Base-by-base conservation (phyloP, 2,797 vertebrate genomes). In the Alosa sapidissima region DNA sequence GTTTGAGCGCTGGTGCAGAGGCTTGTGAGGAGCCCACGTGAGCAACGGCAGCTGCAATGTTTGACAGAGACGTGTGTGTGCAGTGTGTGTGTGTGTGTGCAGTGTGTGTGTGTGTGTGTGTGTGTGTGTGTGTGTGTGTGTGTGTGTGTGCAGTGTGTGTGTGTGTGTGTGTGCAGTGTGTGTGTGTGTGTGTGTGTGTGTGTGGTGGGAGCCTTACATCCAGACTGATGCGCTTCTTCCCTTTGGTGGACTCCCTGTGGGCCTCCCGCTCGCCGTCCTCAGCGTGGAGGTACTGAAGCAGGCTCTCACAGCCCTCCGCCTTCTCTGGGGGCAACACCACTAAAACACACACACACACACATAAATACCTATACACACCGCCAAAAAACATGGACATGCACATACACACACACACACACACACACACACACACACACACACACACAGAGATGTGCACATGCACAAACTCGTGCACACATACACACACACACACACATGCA, bases 251-350 rank as follows among this genome's bases (percentile, higher is more conserved):
- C 0, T 96, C 95, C 90, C 92, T 92, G 5, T 90, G 87, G 1
- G 87, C 58, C 49, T 93, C 94, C 28, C 89, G 88, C 86, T 95
- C 94, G 16, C 92, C 93, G 0, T 95, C 94, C 78, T 95, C 95
- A 3, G 91, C 19, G 83, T 93, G 92, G 36, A 93, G 87, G 87
- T 92, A 93, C 88, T 92, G 94, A 85, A 93, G 85, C 84, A 94
- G 94, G 86, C 91, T 92, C 81, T 95, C 94, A 88, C 96, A 94
- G 85, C 95, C 94, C 87, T 95, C 95, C 0, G 90, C 92, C 85
- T 95, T 96, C 91, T 96, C 95, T 47, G 94, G 94, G 82, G 96
- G 95, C 55, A 96, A 91, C 82, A 93, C 91, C 93, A 96, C 96
- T 96, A 91, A 28, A 8, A 84, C n/a, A 83, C 65, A 84, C 55